Conservation (phyloP, 2,888 invertebrate species). For the Phorcus lineatus region DNA sequence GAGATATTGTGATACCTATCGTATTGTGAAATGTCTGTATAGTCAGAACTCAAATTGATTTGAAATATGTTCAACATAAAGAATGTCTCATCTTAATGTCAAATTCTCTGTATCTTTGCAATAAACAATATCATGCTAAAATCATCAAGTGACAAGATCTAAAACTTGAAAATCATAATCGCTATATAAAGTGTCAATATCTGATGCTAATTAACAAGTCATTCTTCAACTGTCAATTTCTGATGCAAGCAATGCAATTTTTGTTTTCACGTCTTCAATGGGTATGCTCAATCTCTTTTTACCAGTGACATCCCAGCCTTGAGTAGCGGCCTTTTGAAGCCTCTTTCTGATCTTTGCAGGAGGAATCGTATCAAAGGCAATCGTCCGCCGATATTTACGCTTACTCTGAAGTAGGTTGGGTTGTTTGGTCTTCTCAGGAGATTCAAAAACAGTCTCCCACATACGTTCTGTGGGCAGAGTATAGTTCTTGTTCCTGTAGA, state of each 20-base stretch:
- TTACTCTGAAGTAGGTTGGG: constrained; percentile 40
- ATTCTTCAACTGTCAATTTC: constrained; percentile 38
- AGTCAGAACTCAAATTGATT: too few relatives aligned
- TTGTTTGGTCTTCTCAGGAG: constrained; percentile 38
- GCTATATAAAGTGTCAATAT: too few relatives aligned
- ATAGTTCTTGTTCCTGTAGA: constrained; percentile 62
- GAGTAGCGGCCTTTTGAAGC: constrained; percentile 52
- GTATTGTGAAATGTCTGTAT: too few relatives aligned
- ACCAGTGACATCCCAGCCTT: constrained; percentile 53
- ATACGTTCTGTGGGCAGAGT: constrained; percentile 51
- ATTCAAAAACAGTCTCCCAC: constrained; percentile 65
- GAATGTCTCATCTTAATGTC: too few relatives aligned
- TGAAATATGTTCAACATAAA: too few relatives aligned
- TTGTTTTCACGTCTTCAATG: constrained; percentile 44
- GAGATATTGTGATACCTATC: too few relatives aligned
- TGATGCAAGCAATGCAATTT: constrained; percentile 37
- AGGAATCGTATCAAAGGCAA: constrained; percentile 53
- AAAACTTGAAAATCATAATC: too few relatives aligned
- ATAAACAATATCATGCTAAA: too few relatives aligned
- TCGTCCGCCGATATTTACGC: constrained; percentile 44
- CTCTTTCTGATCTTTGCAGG: constrained; percentile 52
- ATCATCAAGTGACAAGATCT: too few relatives aligned
- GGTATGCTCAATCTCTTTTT: constrained; percentile 34
- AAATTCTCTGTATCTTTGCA: too few relatives aligned
- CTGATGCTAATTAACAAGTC: too few relatives aligned